phyloP scores from a whole-genome alignment of 2,113 vertebrate genomes.

The Ictalurus furcatus region DNA sequence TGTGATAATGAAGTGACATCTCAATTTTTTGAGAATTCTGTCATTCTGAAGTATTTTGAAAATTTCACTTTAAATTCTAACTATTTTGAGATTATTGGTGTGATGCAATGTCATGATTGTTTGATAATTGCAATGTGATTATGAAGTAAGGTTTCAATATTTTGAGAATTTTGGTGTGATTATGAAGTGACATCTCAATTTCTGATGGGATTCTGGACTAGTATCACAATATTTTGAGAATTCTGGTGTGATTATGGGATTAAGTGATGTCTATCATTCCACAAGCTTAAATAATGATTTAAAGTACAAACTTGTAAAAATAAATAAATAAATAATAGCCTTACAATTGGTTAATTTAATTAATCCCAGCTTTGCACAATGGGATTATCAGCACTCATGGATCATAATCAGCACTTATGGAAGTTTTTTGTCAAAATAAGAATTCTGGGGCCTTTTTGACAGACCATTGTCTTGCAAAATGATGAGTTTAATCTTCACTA shows the following conservation, averaged over 20 bases:
- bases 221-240: neutral
- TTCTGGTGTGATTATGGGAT: no score
- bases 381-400: slow-evolving; percentile 28
- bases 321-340: no score
- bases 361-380: slow-evolving; percentile 18
- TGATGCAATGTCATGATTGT: neutral
- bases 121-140: neutral
- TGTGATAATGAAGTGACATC: neutral
- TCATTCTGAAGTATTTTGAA: no score
- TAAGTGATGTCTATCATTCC: slow-evolving; percentile 3
- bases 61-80: neutral
- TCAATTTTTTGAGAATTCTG: no score
- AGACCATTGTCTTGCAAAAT: no score
- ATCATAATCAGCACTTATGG: slow-evolving; percentile 13
- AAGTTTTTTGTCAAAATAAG: neutral
- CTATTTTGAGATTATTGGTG: neutral
- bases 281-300: no score
- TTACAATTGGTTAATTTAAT: slow-evolving; percentile 10
- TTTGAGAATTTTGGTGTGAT: neutral
- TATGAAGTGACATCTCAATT: neutral
- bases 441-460: no score
- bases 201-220: neutral
- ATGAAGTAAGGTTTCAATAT: neutral
- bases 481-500: slow-evolving; percentile 28
- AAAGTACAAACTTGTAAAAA: no score